Conservation (phyloP, 2,113 vertebrate genomes). For the Hepsetus odoe region DNA sequence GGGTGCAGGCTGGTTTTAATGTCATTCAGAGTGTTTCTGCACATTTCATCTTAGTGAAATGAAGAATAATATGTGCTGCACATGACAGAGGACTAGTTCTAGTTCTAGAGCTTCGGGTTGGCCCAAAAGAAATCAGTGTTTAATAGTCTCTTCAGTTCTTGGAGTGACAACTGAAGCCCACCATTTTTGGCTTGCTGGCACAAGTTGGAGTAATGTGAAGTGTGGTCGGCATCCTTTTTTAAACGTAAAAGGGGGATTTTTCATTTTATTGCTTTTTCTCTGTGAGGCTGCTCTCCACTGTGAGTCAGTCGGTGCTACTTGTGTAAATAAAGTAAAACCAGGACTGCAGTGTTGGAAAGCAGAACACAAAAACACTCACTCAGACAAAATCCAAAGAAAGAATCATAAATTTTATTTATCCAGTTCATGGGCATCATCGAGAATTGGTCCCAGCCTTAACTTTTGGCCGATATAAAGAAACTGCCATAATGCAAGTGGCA, state of each 20-base stretch:
- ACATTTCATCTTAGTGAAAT: background rate
- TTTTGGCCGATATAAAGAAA: too few species aligned
- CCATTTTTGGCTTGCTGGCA: constrained; percentile 1
- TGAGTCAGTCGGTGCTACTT: too few species aligned
- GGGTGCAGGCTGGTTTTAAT: background rate
- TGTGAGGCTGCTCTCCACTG: too few species aligned
- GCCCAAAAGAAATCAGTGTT: constrained; percentile 1
- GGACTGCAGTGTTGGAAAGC: too few species aligned
- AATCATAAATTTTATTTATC: too few species aligned
- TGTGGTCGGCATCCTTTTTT: background rate
- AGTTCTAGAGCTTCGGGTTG: background rate
- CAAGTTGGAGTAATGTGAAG: constrained; percentile 17
- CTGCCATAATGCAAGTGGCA: too few species aligned
- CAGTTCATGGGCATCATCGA: too few species aligned
- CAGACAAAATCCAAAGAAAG: too few species aligned
- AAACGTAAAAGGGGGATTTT: background rate
- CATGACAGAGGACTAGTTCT: constrained; percentile 10
- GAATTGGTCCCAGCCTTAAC: too few species aligned
- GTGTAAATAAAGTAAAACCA: too few species aligned
- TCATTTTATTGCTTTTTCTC: constrained; percentile 16
- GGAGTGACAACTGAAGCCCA: constrained; percentile 8
- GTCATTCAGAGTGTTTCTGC: constrained; percentile 6
- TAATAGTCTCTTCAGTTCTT: background rate
- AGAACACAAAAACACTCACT: too few species aligned
- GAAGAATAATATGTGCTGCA: background rate